Evolutionary conservation across 2,888 invertebrate genomes (phyloP).

Genomic region (Morinoia aosen): DNA sequence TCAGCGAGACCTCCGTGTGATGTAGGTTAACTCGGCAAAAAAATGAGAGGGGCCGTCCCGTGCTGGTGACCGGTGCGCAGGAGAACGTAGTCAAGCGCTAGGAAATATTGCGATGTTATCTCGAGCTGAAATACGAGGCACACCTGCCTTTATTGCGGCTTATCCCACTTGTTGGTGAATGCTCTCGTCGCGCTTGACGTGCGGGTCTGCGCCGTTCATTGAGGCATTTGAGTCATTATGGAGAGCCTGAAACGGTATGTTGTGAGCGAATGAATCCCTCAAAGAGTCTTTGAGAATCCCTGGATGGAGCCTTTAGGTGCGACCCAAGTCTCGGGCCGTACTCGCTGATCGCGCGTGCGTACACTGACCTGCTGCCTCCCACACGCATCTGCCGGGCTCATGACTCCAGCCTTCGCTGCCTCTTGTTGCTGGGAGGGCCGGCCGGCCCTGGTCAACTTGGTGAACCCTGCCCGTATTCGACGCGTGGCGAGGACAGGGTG

Average conservation of each 20-base stretch:
- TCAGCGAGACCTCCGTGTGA: background rate
- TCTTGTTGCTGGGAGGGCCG: background rate
- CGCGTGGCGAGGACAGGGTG: no score
- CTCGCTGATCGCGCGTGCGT: background rate
- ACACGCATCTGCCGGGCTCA: background rate
- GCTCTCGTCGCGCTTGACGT: background rate
- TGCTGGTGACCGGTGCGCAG: background rate
- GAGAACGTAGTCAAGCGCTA: slow-evolving; percentile 15
- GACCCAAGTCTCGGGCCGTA: background rate
- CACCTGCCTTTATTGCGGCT: slow-evolving; percentile 9
- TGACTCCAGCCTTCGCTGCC: background rate
- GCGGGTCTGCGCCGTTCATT: background rate
- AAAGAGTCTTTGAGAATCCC: background rate
- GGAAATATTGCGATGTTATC: slow-evolving; percentile 25
- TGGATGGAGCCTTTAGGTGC: background rate
- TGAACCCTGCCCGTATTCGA: background rate
- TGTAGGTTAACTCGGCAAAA: background rate
- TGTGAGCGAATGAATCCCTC: background rate
- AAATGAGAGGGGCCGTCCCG: background rate
- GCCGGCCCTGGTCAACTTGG: background rate
- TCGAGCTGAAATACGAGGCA: background rate
- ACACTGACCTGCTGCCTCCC: background rate
- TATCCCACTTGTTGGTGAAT: slow-evolving; percentile 6
- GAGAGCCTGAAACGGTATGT: background rate
- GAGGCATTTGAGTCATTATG: background rate